Percentiles rank a stretch among this genome's conserved stretches.
phyloP scores from a whole-genome alignment of 2,797 vertebrate genomes.

The Gallinago solitaria region DNA sequence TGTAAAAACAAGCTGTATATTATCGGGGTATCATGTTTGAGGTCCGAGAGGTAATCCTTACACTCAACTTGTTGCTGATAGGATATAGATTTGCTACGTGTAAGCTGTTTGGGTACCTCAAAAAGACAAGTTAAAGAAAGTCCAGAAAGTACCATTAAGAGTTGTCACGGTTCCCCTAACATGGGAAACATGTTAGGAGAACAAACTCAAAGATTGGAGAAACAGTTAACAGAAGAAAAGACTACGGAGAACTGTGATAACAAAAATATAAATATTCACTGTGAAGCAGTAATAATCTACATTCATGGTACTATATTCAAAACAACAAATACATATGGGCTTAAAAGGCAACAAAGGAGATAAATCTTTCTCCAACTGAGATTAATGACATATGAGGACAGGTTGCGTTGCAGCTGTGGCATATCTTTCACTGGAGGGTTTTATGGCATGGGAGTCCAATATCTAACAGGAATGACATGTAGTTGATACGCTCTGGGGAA shows the following conservation, averaged over 20 bases:
- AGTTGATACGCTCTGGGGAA: neutral
- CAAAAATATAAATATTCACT: neutral
- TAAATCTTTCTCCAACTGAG: neutral
- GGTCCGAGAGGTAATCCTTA: neutral
- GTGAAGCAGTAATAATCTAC: neutral
- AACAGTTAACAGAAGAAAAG: neutral
- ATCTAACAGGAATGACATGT: neutral
- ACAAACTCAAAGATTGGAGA: neutral
- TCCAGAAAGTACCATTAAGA: neutral
- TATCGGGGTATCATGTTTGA: neutral
- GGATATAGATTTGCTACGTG: neutral
- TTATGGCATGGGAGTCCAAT: neutral
- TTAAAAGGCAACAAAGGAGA: neutral
- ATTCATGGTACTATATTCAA: neutral
- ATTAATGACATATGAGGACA: neutral
- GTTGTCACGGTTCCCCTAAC: neutral
- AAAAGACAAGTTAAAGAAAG: neutral
- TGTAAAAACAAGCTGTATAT: neutral
- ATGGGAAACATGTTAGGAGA: neutral
- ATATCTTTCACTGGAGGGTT: neutral
- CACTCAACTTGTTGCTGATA: neutral
- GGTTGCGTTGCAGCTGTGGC: neutral
- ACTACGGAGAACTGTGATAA: neutral
- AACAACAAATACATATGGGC: neutral
- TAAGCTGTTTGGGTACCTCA: neutral